Base-by-base conservation (phyloP, 1,140 invertebrate genomes). In the Bombus superbus region DNA sequence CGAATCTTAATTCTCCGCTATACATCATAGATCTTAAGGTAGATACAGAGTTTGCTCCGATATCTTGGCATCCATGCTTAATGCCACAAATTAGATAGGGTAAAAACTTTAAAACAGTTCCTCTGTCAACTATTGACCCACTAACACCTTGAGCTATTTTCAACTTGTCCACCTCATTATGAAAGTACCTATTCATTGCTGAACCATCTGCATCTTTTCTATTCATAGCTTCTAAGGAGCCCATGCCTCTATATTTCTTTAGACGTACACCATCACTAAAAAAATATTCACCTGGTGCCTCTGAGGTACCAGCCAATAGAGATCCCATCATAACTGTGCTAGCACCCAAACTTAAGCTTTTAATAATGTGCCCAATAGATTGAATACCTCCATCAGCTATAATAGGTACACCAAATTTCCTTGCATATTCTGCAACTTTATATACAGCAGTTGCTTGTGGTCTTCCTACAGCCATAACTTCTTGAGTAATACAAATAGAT, bases 281-380 rank as follows among this genome's bases (percentile, higher is more conserved):
- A 95, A 99, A 99, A 93, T 99, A 99, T 95, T 99, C 99, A 62
- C 99, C 99, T 4, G 99, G 99, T 35, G 99, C 98, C 96, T 99
- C 99, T 4, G 98, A 98, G 9, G 99, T 99, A 18, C 99, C 99
- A 81, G 99, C 99, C 71, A 99, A 94, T 87, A 99, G 96, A 0
- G 99, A 99, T 28, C 99, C 99, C 99, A 99, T 99, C 99, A 99
- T 99, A 0, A 99, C 99, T 94, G 98, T 98, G 28, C 98, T 98
- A 25, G 99, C 99, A 35, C 99, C 99, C 64, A 99, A 95, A 69
- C 98, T 96, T 47, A 99, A 94, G 0, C 98, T 99, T 95, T 99
- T 99, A 3, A 98, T 98, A 88, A 99, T 98, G 94, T 99, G 98
- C 0, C 99, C 99, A 72, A 99, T 98, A 81, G 97, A 98, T 89